phyloP scores from a whole-genome alignment of 2,113 vertebrate species.

The Sylvietta virens region DNA sequence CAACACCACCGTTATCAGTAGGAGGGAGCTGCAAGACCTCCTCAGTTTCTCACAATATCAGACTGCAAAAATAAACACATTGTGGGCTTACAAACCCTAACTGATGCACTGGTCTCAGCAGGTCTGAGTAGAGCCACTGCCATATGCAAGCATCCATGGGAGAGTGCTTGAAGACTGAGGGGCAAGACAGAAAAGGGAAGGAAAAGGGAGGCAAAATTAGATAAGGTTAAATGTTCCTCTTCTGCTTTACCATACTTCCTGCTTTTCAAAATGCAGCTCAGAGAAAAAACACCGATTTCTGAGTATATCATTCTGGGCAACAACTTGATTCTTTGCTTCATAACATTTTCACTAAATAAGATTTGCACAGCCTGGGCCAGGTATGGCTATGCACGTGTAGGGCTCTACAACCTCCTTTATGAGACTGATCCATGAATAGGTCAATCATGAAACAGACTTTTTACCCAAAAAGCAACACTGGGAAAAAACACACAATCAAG shows the following conservation, averaged over 20 bases:
- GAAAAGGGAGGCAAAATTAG: background rate
- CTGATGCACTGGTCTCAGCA: background rate
- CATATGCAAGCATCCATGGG: background rate
- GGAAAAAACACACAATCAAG: background rate
- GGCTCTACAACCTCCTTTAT: background rate
- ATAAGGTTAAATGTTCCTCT: background rate
- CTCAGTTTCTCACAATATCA: background rate
- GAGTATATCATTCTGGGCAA: background rate
- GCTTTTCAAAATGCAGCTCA: background rate
- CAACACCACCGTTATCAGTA: background rate
- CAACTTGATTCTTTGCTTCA: background rate
- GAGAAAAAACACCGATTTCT: background rate
- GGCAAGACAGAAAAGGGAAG: background rate
- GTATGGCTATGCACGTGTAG: background rate
- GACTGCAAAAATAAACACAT: background rate
- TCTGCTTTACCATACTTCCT: background rate
- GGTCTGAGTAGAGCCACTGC: background rate
- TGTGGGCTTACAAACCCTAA: background rate
- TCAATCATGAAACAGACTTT: constrained; percentile 16
- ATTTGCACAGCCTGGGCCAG: background rate
- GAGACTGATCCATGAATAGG: background rate
- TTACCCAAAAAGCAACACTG: background rate
- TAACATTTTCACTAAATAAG: background rate
- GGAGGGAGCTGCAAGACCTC: background rate
- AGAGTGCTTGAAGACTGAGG: background rate